Percentiles rank a stretch among this genome's conserved stretches.
These are phyloP conservation scores for Cantharis lateralis DNA, from an alignment of 2,888 invertebrate genomes.

Conservation along the genomic window DNA sequence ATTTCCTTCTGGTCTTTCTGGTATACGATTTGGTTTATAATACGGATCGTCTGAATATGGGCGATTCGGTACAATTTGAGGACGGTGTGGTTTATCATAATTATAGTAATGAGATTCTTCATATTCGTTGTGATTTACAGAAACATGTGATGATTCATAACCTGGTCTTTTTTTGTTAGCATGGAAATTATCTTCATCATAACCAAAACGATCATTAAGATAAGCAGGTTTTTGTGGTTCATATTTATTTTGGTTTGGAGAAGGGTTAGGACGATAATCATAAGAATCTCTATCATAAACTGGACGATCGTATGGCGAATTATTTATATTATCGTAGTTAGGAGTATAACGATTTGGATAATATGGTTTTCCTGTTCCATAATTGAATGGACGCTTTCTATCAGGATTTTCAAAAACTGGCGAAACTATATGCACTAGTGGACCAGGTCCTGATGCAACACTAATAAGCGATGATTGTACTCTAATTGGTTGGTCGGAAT, in stretches of 20 bases:
- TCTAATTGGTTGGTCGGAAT: slow-evolving; percentile 4
- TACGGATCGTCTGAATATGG: not conserved
- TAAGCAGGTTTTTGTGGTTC: not conserved
- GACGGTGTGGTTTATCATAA: slow-evolving; percentile 10
- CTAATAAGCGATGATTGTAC: slow-evolving; percentile 19
- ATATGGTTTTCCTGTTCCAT: slow-evolving; percentile 11
- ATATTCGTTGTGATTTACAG: not conserved
- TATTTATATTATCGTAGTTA: not conserved
- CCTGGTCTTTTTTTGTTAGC: not conserved
- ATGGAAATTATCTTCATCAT: not conserved
- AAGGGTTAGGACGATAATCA: not conserved
- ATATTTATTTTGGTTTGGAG: not conserved
- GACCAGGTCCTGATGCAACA: slow-evolving; percentile 4
- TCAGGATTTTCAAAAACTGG: not conserved
- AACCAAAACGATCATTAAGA: not conserved
- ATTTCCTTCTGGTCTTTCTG: not conserved
- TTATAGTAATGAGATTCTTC: not conserved
- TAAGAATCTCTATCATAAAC: not conserved
- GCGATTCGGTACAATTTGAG: not conserved
- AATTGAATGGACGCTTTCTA: not conserved
- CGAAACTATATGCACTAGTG: not conserved
- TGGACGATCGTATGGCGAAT: not conserved
- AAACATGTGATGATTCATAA: not conserved
- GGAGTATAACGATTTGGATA: slow-evolving; percentile 6
- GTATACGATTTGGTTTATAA: not conserved